Evolutionary conservation across 2,113 vertebrate genomes (phyloP), one percentile per base, ranked within the genome.

Genomic region (Tyto alba): DNA sequence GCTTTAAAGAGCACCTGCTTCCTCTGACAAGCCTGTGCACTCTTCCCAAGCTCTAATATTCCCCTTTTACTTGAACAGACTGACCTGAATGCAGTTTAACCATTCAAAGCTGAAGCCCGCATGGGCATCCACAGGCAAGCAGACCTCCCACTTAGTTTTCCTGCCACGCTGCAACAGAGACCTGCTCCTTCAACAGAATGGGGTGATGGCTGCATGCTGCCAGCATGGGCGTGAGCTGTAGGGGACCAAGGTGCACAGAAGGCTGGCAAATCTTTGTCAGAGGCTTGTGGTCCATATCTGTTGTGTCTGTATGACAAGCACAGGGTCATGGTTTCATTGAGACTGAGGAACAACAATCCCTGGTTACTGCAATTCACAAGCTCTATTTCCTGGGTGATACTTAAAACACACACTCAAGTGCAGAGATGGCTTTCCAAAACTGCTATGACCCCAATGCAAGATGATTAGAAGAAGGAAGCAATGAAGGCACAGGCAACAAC

Each of bases 111-210:
- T 55, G 38, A 86, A 77, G 45, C 9, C 29, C 50, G 30, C 59
- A 56, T 1, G 45, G 66, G 81, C 30, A 76, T 67, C 34, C 57
- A 81, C 20, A 43, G 53, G 23, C 43, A 72, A 69, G 59, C 36
- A 91, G 90, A 90, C 52, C 74, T 93, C 90, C 63, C 87, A 68
- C 45, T 68, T 45, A 8, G 48, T 75, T 72, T 41, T 83, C 50
- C 55, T 59, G 78, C 23, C 40, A 48, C 41, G 4, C 45, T 25
- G 43, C 60, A 84, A 63, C 59, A 81, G 30, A 82, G 57, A 67
- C 9, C 22, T n/a, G n/a, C 68, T 67, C 59, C 50, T 62, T 81
- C 80, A 38, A 6, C 3, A 64, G 47, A 29, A 29, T 6, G 2
- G 34, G 55, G 19, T 27, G 34, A 57, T 45, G 12, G 23, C 52